Evolutionary conservation across 2,113 vertebrate species (phyloP), one percentile per base, ranked within the genome.

Genomic region (Odocoileus virginianus): DNA sequence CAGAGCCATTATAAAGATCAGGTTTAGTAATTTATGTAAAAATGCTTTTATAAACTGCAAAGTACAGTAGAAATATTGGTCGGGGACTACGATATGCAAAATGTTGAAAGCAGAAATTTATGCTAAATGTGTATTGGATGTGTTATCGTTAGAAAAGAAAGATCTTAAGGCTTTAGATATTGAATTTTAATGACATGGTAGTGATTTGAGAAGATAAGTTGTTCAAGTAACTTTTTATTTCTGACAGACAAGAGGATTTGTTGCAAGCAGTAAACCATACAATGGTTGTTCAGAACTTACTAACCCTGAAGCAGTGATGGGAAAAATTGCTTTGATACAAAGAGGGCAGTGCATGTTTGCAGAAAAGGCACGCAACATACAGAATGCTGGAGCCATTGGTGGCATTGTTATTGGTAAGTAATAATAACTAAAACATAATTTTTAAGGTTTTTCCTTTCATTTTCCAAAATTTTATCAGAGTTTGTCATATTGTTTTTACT

Each of bases 281-380:
- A 99, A 99, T 57, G 99, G 99, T 97, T 99, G 99, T 92, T 98
- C 99, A 21, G 99, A 99, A 98, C 99, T 99, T 97, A 99, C 98
- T 87, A 99, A 99, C 87, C 98, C 98, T 0, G 99, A 99, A 95
- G 99, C 99, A 27, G 99, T 99, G 91, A 99, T 99, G 98, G 99
- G 99, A 40, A 99, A 99, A 98, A 99, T 99, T 86, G 99, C 99
- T 79, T 95, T 99, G 97, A 99, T 99, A 96, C 99, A 99, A 92
- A 99, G 99, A 97, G 99, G 99, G 67, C 99, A 99, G 98, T 99
- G 99, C 95, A 99, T 99, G 99, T 99, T 99, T 98, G 99, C 99
- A 36, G 99, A 99, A 98, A 99, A 99, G 98, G 99, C 99, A 27
- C 99, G 99, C 15, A 99, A 99, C 98, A 99, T 99, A 98, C 99